Evolutionary conservation across 1,140 invertebrate genomes (phyloP).

Genomic region (Atta colombica): DNA sequence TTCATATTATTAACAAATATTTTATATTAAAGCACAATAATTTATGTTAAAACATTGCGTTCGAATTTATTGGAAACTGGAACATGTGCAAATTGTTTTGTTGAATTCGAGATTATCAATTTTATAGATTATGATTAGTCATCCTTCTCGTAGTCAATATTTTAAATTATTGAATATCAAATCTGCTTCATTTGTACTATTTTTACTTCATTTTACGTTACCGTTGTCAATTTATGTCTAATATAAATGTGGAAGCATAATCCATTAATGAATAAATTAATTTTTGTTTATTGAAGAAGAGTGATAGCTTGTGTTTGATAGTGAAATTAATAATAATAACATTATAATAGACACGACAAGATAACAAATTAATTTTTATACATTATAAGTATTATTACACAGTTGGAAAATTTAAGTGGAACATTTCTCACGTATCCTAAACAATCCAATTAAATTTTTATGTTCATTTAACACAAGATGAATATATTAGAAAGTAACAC

Average conservation of each 20-base stretch:
- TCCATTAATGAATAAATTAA: not conserved
- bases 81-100: not conserved
- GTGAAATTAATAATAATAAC: not conserved
- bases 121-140: not conserved
- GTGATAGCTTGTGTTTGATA: not conserved
- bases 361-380: not conserved
- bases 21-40: not conserved
- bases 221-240: not conserved
- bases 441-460: too few relatives aligned
- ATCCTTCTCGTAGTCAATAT: not conserved
- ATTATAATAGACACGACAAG: not conserved
- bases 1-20: not conserved
- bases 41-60: too few relatives aligned
- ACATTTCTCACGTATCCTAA: too few relatives aligned
- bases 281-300: not conserved
- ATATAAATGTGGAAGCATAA: not conserved
- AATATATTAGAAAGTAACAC: too few relatives aligned
- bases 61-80: not conserved
- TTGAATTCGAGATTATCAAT: not conserved
- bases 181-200: not conserved
- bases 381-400: not conserved
- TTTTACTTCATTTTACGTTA: not conserved
- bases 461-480: too few relatives aligned
- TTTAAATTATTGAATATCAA: not conserved
- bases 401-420: too few relatives aligned